Evolutionary conservation across 2,113 vertebrate genomes (phyloP), one percentile per base, ranked within the genome.

Genomic region (Prionailurus bengalensis): DNA sequence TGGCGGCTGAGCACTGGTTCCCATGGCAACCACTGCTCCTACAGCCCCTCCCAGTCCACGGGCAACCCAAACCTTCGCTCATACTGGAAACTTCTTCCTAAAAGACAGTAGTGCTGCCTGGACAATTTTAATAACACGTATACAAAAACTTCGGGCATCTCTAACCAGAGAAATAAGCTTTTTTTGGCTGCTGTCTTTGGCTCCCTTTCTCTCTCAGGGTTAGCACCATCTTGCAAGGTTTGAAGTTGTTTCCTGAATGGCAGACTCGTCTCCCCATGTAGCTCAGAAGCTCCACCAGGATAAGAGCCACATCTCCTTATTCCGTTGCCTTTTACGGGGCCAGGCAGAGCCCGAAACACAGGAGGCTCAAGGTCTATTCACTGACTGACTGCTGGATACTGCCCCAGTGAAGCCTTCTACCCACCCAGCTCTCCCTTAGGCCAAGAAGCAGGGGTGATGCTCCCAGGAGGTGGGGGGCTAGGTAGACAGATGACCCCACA

Each of bases 1-100:
- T 65, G 55, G 89, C 0, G 17, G 74, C 51, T 33, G 80, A 74
- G 48, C 3, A 10, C 83, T 23, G 55, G 89, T 89, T 96, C 58
- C 96, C 83, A 63, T 81, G 93, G 96, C 51, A 96, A 97, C 97
- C 65, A 36, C 74, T 2, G 19, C 70, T 92, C 90, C 53, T 70
- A 71, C 55, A 0, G n/a, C 91, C 84, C 61, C 55, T 51, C 93
- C 92, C 79, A 94, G 66, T 23, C 73, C 78, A 78, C 11, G 0
- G 31, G 45, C 36, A 73, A 42, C 29, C 63, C 68, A 81, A 84
- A 55, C 39, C 73, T 53, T 48, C 29, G 16, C 78, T 91, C 58
- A 36, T 17, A 19, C 51, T 85, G 89, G 82, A 90, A 94, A 95
- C 82, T 83, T 68, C 89, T 92, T 86, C 73, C 96, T 74, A 65